Percentiles rank a stretch among this genome's conserved stretches.
These are phyloP conservation scores for Ardeotis arabs DNA, from an alignment of 2,113 vertebrate species.

Conservation along the genomic window DNA sequence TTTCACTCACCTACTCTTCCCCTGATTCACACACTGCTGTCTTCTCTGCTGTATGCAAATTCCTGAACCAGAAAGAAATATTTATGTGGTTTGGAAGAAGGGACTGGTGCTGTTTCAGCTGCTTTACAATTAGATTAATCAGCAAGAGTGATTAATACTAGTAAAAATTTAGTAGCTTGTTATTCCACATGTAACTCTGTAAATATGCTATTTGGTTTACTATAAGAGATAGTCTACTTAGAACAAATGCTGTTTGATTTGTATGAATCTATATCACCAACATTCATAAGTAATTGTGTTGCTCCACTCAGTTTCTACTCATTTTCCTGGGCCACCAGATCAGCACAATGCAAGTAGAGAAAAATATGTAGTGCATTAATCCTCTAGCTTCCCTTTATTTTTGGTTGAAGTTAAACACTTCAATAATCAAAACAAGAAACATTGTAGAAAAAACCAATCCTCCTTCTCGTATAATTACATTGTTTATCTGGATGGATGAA, in stretches of 20 bases:
- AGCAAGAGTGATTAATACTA: neutral
- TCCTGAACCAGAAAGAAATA: neutral
- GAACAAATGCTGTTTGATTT: conserved; percentile 10
- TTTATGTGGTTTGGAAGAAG: neutral
- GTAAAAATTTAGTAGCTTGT: neutral
- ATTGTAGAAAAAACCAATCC: neutral
- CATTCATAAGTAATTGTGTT: neutral
- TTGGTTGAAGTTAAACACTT: neutral
- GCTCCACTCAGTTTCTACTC: neutral
- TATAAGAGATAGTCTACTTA: neutral
- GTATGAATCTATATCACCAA: neutral
- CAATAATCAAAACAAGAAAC: neutral
- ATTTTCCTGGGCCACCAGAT: neutral
- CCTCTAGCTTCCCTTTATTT: neutral
- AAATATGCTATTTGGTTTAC: neutral
- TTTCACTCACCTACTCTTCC: neutral
- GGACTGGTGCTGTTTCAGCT: neutral
- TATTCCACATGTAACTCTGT: neutral
- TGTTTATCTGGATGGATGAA: neutral
- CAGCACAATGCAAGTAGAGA: neutral
- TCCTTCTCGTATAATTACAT: neutral
- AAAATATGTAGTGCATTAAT: neutral
- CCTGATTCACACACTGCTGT: neutral
- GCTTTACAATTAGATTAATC: neutral
- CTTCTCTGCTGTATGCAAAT: neutral